These are phyloP conservation scores for Sapayoa aenigma DNA, from an alignment of 2,113 vertebrate species.

Conservation along the genomic window DNA sequence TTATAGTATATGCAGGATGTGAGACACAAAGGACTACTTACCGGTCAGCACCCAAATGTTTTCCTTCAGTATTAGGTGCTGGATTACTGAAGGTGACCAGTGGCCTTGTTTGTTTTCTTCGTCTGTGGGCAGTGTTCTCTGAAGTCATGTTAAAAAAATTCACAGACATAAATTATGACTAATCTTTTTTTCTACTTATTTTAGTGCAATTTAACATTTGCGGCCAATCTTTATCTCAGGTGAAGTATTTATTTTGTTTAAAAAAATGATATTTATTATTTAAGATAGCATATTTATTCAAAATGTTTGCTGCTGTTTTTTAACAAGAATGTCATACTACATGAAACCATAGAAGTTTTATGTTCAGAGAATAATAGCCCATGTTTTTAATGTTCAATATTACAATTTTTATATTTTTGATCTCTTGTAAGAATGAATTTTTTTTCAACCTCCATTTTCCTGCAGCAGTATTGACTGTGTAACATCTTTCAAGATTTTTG, in stretches of 20 bases:
- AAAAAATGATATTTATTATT: neutral
- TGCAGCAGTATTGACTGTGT: neutral
- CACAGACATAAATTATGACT: neutral
- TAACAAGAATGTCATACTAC: neutral
- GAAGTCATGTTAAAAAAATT: neutral
- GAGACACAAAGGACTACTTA: neutral
- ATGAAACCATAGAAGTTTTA: neutral
- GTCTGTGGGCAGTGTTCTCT: neutral
- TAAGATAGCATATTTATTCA: neutral
- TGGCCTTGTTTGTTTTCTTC: neutral
- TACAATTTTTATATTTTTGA: neutral
- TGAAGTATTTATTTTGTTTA: neutral
- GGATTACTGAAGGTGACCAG: neutral
- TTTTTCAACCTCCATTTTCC: neutral
- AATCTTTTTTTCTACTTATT: neutral
- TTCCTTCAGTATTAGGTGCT: neutral
- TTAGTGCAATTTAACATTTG: neutral
- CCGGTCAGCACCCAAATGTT: neutral
- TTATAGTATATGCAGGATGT: neutral
- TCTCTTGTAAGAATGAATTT: neutral
- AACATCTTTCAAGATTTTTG: neutral
- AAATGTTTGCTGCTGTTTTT: neutral
- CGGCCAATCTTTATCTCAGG: neutral
- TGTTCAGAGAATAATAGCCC: neutral
- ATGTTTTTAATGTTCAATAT: neutral